These are phyloP conservation scores for Vanessa tameamea DNA, from an alignment of 1,140 invertebrate genomes.

Conservation along the genomic window DNA sequence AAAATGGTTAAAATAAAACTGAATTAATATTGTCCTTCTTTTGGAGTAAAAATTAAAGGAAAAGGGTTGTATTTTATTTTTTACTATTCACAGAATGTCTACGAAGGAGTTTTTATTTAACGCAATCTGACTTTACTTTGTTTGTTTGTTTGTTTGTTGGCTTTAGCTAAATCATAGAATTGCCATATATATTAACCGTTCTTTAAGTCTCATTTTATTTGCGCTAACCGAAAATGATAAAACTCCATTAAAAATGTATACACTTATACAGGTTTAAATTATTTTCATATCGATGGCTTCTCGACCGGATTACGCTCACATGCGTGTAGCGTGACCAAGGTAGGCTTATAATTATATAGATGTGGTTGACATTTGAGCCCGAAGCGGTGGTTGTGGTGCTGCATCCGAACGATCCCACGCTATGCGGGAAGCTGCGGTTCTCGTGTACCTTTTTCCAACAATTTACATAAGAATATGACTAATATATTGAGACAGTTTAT, in stretches of 20 bases:
- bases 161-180: no score
- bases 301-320: constrained; percentile 41
- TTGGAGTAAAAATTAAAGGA: no score
- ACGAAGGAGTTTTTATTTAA: no score
- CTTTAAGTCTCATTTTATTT: no score
- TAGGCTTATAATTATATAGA: constrained; percentile 62
- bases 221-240: not conserved
- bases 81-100: no score
- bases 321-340: constrained; percentile 56
- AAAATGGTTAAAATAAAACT: no score
- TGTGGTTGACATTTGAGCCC: constrained; percentile 72
- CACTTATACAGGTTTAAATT: constrained; percentile 13
- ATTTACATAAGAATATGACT: constrained; percentile 31
- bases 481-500: constrained; percentile 44
- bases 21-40: no score
- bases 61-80: no score
- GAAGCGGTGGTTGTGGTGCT: constrained; percentile 42
- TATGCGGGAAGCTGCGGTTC: constrained; percentile 67
- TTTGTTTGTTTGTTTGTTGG: no score
- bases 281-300: constrained; percentile 43
- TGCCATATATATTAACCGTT: no score
- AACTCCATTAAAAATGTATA: constrained; percentile 2
- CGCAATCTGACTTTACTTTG: no score
- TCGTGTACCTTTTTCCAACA: constrained; percentile 22
- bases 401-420: constrained; percentile 58